Evolutionary conservation across 2,888 invertebrate species (phyloP).

Genomic region (Rapana venosa): DNA sequence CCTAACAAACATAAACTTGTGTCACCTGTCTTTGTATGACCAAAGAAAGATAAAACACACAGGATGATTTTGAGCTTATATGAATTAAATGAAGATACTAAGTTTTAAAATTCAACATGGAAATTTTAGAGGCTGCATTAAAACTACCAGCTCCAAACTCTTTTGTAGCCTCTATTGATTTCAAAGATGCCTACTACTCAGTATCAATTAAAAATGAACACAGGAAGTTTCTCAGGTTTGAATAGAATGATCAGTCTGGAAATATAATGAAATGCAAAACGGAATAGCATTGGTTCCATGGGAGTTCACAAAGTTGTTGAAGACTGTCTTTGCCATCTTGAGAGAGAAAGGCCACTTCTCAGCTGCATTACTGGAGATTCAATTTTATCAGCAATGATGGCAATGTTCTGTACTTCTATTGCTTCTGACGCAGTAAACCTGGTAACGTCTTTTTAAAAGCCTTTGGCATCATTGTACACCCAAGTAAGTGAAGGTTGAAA

Average conservation of each 20-base stretch:
- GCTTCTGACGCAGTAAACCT: not conserved
- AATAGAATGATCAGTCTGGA: too few species aligned
- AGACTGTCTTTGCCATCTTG: constrained; percentile 29
- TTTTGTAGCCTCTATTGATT: constrained; percentile 12
- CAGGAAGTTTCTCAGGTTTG: constrained; percentile 5
- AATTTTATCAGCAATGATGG: constrained; percentile 46
- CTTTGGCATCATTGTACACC: constrained; percentile 21
- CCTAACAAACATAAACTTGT: not conserved
- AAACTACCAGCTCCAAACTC: not conserved
- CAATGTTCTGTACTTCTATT: constrained; percentile 29
- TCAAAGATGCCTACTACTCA: constrained; percentile 10
- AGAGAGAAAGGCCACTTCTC: constrained; percentile 28
- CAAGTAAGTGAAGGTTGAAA: not conserved
- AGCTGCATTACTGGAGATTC: constrained; percentile 35
- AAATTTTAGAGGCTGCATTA: not conserved
- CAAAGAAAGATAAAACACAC: constrained; percentile 24
- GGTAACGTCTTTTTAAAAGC: too few species aligned
- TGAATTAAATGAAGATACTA: not conserved
- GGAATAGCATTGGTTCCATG: too few species aligned
- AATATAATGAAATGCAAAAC: too few species aligned
- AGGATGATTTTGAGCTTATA: constrained; percentile 27
- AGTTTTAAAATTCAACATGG: constrained; percentile 10
- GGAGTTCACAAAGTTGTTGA: not conserved
- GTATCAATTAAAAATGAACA: not conserved
- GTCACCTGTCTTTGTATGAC: constrained; percentile 13